Evolutionary conservation across 2,888 invertebrate genomes (phyloP), one percentile per base, ranked within the genome.

Genomic region (Resseliella maxima): DNA sequence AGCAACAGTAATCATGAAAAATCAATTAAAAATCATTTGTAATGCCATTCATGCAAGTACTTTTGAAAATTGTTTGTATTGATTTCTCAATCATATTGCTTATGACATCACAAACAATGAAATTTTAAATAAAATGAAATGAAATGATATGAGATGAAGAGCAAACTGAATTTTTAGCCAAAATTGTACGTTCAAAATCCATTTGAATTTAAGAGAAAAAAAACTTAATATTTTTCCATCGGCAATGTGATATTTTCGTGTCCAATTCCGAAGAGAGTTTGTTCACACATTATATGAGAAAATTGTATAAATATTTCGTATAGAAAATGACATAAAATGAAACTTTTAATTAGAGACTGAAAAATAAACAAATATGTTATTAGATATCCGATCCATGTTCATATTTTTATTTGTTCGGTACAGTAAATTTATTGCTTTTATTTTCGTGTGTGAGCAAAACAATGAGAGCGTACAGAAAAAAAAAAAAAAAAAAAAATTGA

Each of bases 311-410:
- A 72, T 31, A 1, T 12, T 8, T 15, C 2, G 5, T 72, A 72
- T 31, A 15, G 31, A 35, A 59, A 59, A 24, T 59, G 21, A 1
- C 5, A 24, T 59, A 24, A n/a, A 27, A 72, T 31, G 31, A 31
- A 72, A 72, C 72, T 72, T 31, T 72, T 72, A 72, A 72, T 72
- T 72, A 72, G 72, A 72, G 72, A 72, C 31, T n/a, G 18, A 72
- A 72, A 27, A 72, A 72, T 27, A 72, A 72, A 72, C 72, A 72
- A 31, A 35, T 5, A n/a, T 72, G 72, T 72, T 72, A 72, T 72
- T 72, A 31, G 72, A 72, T n/a, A n/a, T 72, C 72, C 31, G 72
- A 72, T 72, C 41, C 72, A 72, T 72, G 31, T 0, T 10, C 72
- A 35, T 50, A 50, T 72, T 72, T 15, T 72, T 24, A n/a, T n/a